Evolutionary conservation across 2,888 invertebrate species (phyloP), one percentile per base, ranked within the genome.

Genomic region (Epiblema foenella): DNA sequence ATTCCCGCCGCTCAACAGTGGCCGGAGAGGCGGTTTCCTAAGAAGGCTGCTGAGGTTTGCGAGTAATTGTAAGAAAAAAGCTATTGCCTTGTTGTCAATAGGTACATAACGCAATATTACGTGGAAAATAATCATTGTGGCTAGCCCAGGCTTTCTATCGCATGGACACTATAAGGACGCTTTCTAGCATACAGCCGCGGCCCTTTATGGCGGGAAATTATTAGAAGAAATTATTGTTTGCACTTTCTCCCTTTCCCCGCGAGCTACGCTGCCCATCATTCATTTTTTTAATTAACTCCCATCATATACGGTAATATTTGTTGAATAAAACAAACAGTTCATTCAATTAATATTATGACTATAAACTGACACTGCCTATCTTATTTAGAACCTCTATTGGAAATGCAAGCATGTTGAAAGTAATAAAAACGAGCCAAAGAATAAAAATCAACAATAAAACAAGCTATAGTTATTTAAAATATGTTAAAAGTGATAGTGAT

Each of bases 171-270:
- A 66, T 62, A 56, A 57, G 39, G 37, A 24, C 60, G 54, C 71
- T 71, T 71, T 71, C 71, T 67, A 71, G 60, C 49, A 51, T 20
- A 17, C 62, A 15, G 42, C 18, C 18, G 10, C 70, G 67, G 62
- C 72, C 74, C 73, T 74, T 76, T 73, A 72, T 59, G 70, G 72
- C 29, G 46, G 60, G 69, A 69, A 71, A 73, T 69, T 69, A 67
- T 73, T 69, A 67, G 76, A 72, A 74, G 75, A 75, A 76, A 74
- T 76, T 74, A 74, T 75, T 73, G 68, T 73, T 63, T 72, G 69
- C 70, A 70, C 74, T 71, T 71, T 71, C 68, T 73, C 68, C 57
- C 56, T 72, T 73, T 72, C 68, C 68, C 63, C 42, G 58, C 59
- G 17, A 54, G 51, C 59, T 58, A 37, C 20, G 29, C 12, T 18